Conservation (phyloP, 2,888 invertebrate species). For the Cheilosia vulpina region DNA sequence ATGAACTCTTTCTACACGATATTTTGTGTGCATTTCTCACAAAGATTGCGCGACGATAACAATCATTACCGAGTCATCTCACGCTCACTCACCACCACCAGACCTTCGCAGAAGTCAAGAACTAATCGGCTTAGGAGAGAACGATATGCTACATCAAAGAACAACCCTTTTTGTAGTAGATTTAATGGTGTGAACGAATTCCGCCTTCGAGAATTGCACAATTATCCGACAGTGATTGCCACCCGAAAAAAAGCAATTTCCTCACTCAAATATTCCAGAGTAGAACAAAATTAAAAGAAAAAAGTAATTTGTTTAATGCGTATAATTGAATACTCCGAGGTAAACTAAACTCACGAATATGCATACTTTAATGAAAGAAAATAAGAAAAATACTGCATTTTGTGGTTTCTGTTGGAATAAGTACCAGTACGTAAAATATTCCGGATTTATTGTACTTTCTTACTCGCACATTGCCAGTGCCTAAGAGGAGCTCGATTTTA, state of each 20-base stretch:
- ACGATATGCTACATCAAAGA: constrained; percentile 2
- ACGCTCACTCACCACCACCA: neutral
- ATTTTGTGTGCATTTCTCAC: constrained; percentile 62
- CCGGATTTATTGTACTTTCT: neutral
- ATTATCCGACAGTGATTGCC: no score
- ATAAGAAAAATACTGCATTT: neutral
- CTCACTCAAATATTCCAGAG: no score
- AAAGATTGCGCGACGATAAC: constrained; percentile 49
- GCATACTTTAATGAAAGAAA: no score
- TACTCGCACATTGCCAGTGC: neutral
- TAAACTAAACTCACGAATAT: no score
- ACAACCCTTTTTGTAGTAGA: constrained; percentile 19
- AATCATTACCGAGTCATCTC: constrained; percentile 5
- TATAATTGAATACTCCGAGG: neutral
- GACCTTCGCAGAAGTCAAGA: constrained; percentile 46
- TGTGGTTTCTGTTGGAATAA: constrained; percentile 8
- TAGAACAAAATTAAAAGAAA: neutral
- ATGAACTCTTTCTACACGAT: constrained; percentile 10
- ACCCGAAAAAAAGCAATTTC: no score
- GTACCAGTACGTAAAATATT: neutral
- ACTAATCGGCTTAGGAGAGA: constrained; percentile 50
- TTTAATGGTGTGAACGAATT: constrained; percentile 2
- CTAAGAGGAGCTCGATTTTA: constrained; percentile 9
- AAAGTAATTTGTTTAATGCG: neutral
- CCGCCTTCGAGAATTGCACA: neutral